Percentiles rank a stretch among this genome's conserved stretches.
phyloP scores from a whole-genome alignment of 2,797 vertebrate genomes.

The Tokudaia tokunoshimensis region DNA sequence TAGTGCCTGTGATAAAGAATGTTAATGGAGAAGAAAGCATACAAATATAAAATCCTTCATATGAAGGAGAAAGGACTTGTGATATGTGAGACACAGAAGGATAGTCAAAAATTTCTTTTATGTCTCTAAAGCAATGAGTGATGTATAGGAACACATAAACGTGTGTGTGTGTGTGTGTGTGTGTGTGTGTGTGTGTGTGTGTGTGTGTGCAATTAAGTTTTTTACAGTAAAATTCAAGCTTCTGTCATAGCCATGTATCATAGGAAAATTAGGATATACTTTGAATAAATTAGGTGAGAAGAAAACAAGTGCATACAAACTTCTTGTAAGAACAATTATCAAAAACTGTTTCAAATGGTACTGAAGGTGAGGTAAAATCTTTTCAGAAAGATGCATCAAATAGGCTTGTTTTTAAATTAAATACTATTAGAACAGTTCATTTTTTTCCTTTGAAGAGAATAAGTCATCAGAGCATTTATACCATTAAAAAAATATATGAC shows the following conservation, averaged over 20 bases:
- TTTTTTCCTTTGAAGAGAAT: neutral
- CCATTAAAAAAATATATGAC: neutral
- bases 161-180: neutral
- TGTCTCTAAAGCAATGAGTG: neutral
- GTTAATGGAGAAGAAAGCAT: neutral
- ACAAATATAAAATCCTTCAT: neutral
- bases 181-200: neutral
- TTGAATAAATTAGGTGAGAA: neutral
- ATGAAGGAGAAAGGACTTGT: neutral
- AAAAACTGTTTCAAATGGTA: neutral
- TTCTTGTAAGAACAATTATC: neutral
- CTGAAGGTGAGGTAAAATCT: neutral
- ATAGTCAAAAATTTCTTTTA: neutral
- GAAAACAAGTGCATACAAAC: neutral
- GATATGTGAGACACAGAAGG: neutral
- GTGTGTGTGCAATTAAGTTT: neutral
- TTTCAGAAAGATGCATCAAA: neutral
- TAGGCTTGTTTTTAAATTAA: neutral
- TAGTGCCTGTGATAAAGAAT: slow-evolving; percentile 48
- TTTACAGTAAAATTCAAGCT: neutral
- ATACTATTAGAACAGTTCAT: neutral
- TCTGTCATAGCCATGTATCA: neutral
- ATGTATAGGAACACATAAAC: neutral
- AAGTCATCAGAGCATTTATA: neutral
- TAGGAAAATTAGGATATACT: neutral